Base-by-base conservation (phyloP, 2,113 vertebrate genomes). In the Prunella fulvescens region DNA sequence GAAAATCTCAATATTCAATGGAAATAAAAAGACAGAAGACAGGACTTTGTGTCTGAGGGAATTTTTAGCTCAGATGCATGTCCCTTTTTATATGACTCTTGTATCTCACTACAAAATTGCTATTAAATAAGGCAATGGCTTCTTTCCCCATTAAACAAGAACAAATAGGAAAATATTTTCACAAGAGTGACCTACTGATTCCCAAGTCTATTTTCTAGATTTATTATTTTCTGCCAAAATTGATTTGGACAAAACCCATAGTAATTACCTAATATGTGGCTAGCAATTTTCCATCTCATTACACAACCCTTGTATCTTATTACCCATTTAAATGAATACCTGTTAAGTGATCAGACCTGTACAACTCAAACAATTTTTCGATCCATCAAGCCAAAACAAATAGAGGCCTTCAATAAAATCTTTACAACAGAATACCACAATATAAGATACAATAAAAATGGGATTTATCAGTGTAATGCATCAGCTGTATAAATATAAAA, bases 241-340 rank as follows among this genome's bases (percentile, higher is more conserved):
- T 95, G 95, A 95, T 97, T 97, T 97, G 71, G 86, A 84, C 78
- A 94, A 96, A 97, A 94, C 86, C 9, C 74, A 88, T 57, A 69
- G 50, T 96, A 95, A 95, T 96, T 74, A 88, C 76, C 72, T 91
- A 95, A 94, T 95, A 88, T 48, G 54, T 88, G 70, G 83, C 91
- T 94, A 96, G 65, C 81, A 97, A 96, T 97, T 97, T 97, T 96
- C 95, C 93, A 84, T 96, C 79, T 97, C 96, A 92, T 97, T 97
- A 93, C 95, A 94, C 95, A 97, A 85, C 44, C 33, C 81, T 92
- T 96, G 94, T 97, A 80, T 90, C 83, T 95, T 95, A 96, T 96
- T 96, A 92, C 40, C 76, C 90, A 90, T 96, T 95, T 92, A 91
- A 96, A 97, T 88, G 83, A 96, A 92, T 97, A 95, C 95, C 95